phyloP scores from a whole-genome alignment of 2,797 vertebrate species.

The Toxotes lorentzi region DNA sequence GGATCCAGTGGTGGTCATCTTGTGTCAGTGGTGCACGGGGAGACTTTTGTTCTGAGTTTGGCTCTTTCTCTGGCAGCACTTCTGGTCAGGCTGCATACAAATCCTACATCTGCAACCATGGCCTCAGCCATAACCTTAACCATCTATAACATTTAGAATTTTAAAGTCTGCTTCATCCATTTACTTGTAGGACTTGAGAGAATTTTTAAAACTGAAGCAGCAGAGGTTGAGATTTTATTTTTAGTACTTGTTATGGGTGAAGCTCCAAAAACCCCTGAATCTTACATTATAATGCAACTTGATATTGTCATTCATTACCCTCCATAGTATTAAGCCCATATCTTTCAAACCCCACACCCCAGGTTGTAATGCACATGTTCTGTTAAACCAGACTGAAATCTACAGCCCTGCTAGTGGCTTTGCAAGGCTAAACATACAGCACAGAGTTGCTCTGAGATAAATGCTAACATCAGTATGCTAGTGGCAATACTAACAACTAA shows the following conservation, averaged over 20 bases:
- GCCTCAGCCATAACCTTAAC: background rate
- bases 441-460: too few relatives aligned
- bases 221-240: background rate
- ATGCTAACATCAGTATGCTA: too few relatives aligned
- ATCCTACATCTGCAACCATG: background rate
- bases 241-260: background rate
- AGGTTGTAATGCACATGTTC: background rate
- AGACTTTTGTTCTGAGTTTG: background rate
- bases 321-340: background rate
- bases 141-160: background rate
- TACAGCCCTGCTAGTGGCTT: background rate
- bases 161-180: background rate
- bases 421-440: background rate
- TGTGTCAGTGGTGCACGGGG: background rate
- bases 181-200: too few relatives aligned
- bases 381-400: background rate
- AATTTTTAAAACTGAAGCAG: background rate
- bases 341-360: background rate
- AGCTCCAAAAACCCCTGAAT: background rate
- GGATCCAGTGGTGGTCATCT: background rate
- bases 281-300: background rate
- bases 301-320: background rate
- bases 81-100: background rate
- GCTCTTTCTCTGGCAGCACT: background rate
- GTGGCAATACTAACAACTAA: too few relatives aligned